Evolutionary conservation across 2,888 invertebrate species (phyloP), one percentile per base, ranked within the genome.

Genomic region (Axea sp.): DNA sequence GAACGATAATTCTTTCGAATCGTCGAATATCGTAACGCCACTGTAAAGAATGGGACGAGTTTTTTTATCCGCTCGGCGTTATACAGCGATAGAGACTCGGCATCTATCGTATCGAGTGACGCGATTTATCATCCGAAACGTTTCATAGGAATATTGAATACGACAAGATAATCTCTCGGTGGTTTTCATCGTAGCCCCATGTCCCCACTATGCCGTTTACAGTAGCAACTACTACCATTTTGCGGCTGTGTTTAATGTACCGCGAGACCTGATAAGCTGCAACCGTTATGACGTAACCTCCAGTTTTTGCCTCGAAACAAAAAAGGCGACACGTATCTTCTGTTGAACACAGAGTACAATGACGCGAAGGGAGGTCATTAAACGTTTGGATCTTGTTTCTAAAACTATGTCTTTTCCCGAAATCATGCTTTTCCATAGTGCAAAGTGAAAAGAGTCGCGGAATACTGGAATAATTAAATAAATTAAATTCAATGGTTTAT

Each of bases 91-190:
- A 68, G 55, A 62, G 45, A 53, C 49, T 57, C 33, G 22, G 55
- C 62, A 67, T 75, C 67, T 75, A 68, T 68, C 72, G 72, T 68
- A 72, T 72, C 72, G 65, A 53, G 68, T 74, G 75, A 76, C 77
- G 78, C 86, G 86, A 87, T 87, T 87, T 87, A 87, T 87, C 87
- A 87, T 87, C 83, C 80, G 71, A 79, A 76, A 78, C 84, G 83
- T 86, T 87, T 83, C 85, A 86, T 84, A 84, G 84, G 87, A 87
- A 87, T 87, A 87, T 87, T 87, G 87, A 87, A 87, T 87, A 86
- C 87, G 87, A 87, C 87, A 87, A 87, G 87, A 87, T 87, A 87
- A 87, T 87, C 87, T 87, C 83, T 83, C 81, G 75, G 75, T 73
- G 77, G 75, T 76, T 73, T 69, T 68, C 72, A 30, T 55, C 39